Evolutionary conservation across 2,113 vertebrate species (phyloP), one percentile per base, ranked within the genome.

Genomic region (Corythoichthys haematopterus): DNA sequence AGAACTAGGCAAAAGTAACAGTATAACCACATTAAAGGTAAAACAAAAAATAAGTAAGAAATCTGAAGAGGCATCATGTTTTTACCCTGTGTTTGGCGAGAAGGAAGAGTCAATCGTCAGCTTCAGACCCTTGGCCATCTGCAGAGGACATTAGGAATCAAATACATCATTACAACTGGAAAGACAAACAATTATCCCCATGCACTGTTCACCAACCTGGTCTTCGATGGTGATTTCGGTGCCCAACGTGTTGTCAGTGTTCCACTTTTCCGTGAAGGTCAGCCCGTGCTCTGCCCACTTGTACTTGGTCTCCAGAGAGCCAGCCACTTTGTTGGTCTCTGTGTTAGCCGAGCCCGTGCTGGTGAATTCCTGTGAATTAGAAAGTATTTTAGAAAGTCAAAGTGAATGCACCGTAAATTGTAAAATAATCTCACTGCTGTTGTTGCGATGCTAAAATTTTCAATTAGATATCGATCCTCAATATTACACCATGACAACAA

Each of bases 221-320:
- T 82, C 81, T 47, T 99, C 96, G 37, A 99, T 70, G 10, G 94
- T 95, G 77, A 99, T 94, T 91, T 98, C 97, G 0, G 96, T 98
- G 64, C 95, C 94, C 11, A 99, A 87, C 0, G 95, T 98, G 87
- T 99, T 99, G 85, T 99, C 96, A 0, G 97, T 99, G 90, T 98
- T 98, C 97, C 97, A 99, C 77, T 97, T 99, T 66, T 98, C 96
- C 4, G 93, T 98, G 79, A 98, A 97, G 6, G 96, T 97, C 83
- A 98, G 82, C 0, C 97, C 97, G 0, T 96, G 95, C 69, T 99
- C 96, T 0, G 89, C 90, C 95, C 96, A 98, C 66, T 91, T 94
- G 88, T 97, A 99, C 86, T 98, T 99, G 80, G 97, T 99, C 92
- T 99, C 96, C 92, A 99, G 86, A 56, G 94, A 95, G 63, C 96